Evolutionary conservation across 2,113 vertebrate species (phyloP).

Genomic region (Nettapus auritus): DNA sequence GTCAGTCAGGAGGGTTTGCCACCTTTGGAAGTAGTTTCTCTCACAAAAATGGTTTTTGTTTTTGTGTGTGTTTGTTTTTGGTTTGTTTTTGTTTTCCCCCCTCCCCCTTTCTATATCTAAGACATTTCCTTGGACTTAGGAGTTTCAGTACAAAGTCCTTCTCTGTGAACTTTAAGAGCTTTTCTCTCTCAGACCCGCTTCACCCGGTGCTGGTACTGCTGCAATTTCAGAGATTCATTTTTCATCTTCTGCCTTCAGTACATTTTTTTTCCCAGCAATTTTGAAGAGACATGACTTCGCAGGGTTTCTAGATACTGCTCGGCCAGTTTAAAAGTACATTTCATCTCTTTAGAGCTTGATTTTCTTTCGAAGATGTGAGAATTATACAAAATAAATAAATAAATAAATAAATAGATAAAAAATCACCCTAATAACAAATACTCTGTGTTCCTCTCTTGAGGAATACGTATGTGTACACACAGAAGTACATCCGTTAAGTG

Average conservation of each 20-base stretch:
- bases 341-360: neutral
- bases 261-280: neutral
- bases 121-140: neutral
- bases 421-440: neutral
- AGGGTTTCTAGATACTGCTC: neutral
- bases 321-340: neutral
- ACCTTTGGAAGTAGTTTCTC: neutral
- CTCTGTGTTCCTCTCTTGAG: neutral
- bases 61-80: neutral
- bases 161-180: neutral
- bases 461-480: neutral
- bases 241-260: neutral
- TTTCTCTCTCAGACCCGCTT: neutral
- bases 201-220: neutral
- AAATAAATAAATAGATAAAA: neutral
- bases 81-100: neutral
- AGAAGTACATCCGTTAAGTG: neutral
- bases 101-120: neutral
- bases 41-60: neutral
- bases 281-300: neutral
- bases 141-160: conserved; percentile 16
- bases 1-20: neutral
- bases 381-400: neutral
- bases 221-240: conserved; percentile 21
- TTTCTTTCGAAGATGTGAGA: neutral